These are phyloP conservation scores for Capitella teleta DNA, from an alignment of 1,140 invertebrate species.

Conservation along the genomic window DNA sequence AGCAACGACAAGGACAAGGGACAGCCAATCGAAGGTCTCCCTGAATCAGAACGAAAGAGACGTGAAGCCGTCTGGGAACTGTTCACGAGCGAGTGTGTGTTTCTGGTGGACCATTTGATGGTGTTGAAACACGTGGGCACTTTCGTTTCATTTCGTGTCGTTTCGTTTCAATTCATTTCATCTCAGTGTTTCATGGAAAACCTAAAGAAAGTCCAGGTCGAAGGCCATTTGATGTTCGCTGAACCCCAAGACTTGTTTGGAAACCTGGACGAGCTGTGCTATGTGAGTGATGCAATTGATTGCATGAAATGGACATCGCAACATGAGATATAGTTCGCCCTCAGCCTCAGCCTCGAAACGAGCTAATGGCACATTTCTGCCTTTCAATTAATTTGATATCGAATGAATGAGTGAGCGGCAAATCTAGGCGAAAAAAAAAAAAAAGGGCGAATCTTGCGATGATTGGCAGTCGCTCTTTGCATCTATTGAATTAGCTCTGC, in stretches of 20 bases:
- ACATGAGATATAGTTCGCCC: too few species aligned
- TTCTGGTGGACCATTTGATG: constrained; percentile 58
- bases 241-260: constrained; percentile 60
- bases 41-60: constrained; percentile 41
- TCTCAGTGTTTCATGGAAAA: constrained; percentile 60
- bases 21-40: constrained; percentile 18
- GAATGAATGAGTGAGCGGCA: too few species aligned
- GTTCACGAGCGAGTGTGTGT: constrained; percentile 57
- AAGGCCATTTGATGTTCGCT: constrained; percentile 57
- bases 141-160: neutral
- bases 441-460: too few species aligned
- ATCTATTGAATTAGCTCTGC: too few species aligned
- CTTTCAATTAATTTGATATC: too few species aligned
- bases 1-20: constrained; percentile 23
- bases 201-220: constrained; percentile 58
- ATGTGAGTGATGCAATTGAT: constrained; percentile 47
- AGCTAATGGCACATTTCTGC: too few species aligned
- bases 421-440: too few species aligned
- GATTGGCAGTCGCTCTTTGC: too few species aligned
- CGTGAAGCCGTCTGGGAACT: constrained; percentile 59
- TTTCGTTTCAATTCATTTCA: neutral
- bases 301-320: too few species aligned
- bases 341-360: too few species aligned
- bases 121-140: constrained; percentile 57
- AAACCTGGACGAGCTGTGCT: constrained; percentile 58